Conservation (phyloP, 2,113 vertebrate species). For the Gadus chalcogrammus region DNA sequence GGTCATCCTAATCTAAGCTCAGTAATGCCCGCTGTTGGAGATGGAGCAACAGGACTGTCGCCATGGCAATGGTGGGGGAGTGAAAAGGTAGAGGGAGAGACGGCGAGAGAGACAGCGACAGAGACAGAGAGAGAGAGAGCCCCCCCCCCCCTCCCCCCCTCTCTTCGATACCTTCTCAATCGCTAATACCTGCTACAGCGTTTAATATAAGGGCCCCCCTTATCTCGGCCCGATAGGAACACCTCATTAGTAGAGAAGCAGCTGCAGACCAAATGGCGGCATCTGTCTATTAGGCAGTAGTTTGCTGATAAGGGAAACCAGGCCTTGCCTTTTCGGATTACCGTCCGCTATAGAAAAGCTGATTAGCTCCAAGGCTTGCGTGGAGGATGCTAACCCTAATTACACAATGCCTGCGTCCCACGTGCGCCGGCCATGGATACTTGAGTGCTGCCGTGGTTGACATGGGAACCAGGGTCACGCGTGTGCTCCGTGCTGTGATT, state of each 20-base stretch:
- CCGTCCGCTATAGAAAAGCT: slow-evolving; percentile 61
- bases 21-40: neutral
- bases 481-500: too few species aligned
- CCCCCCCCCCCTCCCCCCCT: neutral
- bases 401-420: slow-evolving; percentile 45
- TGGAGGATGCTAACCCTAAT: slow-evolving; percentile 59
- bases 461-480: neutral
- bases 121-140: slow-evolving; percentile 7
- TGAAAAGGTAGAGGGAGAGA: slow-evolving; percentile 20
- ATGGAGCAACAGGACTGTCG: slow-evolving; percentile 39
- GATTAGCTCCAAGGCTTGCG: slow-evolving; percentile 59
- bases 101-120: neutral
- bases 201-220: slow-evolving; percentile 43
- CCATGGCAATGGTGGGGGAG: slow-evolving; percentile 43
- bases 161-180: neutral
- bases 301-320: slow-evolving; percentile 61
- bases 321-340: slow-evolving; percentile 65
- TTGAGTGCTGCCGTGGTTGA: neutral
- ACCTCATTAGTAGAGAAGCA: slow-evolving; percentile 48
- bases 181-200: slow-evolving; percentile 27
- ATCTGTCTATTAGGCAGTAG: slow-evolving; percentile 39
- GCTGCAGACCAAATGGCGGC: slow-evolving; percentile 37
- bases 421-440: slow-evolving; percentile 21
- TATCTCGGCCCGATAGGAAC: slow-evolving; percentile 34
- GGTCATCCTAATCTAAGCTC: neutral